phyloP scores from a whole-genome alignment of 2,888 invertebrate species.

The Phymatocera aterrima region DNA sequence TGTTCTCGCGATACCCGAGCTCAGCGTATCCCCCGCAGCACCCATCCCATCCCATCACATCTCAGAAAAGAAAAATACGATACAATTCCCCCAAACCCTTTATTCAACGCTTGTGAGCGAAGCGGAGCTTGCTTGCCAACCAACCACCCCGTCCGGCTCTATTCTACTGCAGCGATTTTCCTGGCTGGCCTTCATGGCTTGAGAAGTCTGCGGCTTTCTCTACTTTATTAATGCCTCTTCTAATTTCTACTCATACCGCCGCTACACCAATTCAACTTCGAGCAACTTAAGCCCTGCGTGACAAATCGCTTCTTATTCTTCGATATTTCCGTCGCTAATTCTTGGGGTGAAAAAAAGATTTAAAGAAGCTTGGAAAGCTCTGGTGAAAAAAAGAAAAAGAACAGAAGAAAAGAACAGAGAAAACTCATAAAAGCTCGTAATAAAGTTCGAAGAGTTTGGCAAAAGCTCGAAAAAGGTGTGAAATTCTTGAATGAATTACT shows the following conservation, averaged over 20 bases:
- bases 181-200: background rate
- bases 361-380: background rate
- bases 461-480: too few species aligned
- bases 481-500: too few species aligned
- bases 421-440: too few species aligned
- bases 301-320: constrained; percentile 15
- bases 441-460: too few species aligned
- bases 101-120: background rate
- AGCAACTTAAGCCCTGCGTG: background rate
- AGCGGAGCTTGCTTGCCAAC: background rate
- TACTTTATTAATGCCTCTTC: constrained; percentile 27
- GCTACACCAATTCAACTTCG: background rate
- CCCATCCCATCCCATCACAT: background rate
- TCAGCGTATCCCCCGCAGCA: too few species aligned
- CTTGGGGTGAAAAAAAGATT: too few species aligned
- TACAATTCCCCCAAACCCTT: constrained; percentile 26
- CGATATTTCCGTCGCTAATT: background rate
- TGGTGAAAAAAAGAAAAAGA: too few species aligned
- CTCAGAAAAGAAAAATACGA: constrained; percentile 15
- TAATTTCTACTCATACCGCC: constrained; percentile 13
- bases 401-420: too few species aligned
- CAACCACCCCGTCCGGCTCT: background rate
- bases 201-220: too few species aligned
- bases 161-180: constrained; percentile 1
- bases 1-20: background rate